phyloP scores from a whole-genome alignment of 2,797 vertebrate genomes.

The Siniperca scherzeri region DNA sequence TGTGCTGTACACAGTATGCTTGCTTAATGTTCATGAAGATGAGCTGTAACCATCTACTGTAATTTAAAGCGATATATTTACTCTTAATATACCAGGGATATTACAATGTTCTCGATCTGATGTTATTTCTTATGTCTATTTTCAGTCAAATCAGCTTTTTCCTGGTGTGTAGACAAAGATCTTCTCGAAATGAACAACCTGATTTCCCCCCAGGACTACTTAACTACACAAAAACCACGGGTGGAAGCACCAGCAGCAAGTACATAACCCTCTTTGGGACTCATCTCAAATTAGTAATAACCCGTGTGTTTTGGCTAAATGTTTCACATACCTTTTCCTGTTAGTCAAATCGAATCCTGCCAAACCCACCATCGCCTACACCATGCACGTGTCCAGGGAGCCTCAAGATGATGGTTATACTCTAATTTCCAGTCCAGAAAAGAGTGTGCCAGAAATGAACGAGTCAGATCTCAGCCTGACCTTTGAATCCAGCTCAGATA shows the following conservation, averaged over 20 bases:
- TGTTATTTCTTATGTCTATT: conserved; percentile 19
- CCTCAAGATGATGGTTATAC: conserved; percentile 64
- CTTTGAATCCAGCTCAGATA: conserved; percentile 60
- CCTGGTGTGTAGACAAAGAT: conserved; percentile 87
- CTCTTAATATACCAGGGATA: not conserved
- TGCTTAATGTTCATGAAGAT: not conserved
- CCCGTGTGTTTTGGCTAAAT: not conserved
- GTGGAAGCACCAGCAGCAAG: conserved; percentile 85
- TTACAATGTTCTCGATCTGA: not conserved
- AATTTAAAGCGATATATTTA: not conserved
- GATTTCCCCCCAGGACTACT: conserved; percentile 91
- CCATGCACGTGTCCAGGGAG: conserved; percentile 64
- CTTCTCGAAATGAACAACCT: conserved; percentile 89
- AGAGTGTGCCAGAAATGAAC: conserved; percentile 11
- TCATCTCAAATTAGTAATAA: not conserved
- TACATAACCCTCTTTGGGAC: conserved; percentile 64
- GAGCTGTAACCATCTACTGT: not conserved
- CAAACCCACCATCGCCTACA: conserved; percentile 78
- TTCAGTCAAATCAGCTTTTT: conserved; percentile 88
- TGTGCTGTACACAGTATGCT: not conserved
- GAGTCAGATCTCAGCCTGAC: conserved; percentile 76
- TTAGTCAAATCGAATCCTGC: conserved; percentile 79
- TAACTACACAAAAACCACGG: conserved; percentile 67
- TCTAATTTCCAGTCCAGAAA: conserved; percentile 40
- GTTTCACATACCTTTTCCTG: conserved; percentile 14